Evolutionary conservation across 2,797 vertebrate genomes (phyloP).

Genomic region (Liparis tanakae): DNA sequence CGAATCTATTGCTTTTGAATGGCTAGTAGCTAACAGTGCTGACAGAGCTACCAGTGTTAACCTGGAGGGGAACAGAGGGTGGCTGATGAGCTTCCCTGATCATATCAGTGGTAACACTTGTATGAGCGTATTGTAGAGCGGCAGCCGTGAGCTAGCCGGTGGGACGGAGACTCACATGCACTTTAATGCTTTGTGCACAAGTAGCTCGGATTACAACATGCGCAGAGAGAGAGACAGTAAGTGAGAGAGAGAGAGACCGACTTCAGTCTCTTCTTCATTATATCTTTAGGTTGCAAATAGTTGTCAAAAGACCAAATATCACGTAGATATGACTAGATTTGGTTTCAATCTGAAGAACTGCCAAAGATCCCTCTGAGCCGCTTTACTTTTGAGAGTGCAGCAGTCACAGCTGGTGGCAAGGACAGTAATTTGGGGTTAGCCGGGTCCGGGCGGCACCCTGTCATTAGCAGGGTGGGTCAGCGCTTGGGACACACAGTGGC

Average conservation of each 20-base stretch:
- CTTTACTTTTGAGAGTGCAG: constrained; percentile 58
- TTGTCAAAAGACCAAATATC: not conserved
- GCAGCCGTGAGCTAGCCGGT: not conserved
- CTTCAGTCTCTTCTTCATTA: not conserved
- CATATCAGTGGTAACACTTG: not conserved
- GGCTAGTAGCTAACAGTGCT: not conserved
- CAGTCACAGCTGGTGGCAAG: constrained; percentile 71
- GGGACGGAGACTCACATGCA: not conserved
- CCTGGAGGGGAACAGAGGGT: not conserved
- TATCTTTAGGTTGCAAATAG: not conserved
- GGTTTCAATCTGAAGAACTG: constrained; percentile 11
- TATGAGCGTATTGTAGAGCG: not conserved
- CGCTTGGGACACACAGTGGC: constrained; percentile 75
- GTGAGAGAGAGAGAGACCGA: not conserved
- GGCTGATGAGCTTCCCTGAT: not conserved
- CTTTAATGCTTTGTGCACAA: not conserved
- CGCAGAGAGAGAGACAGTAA: not conserved
- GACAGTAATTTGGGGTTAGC: constrained; percentile 82
- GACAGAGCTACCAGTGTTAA: not conserved
- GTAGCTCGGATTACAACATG: not conserved
- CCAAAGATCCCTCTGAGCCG: constrained; percentile 60
- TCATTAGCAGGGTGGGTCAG: constrained; percentile 83
- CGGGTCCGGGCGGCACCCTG: constrained; percentile 74
- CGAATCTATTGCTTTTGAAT: not conserved
- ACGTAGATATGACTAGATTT: not conserved